Conservation (phyloP, 35 echinoderm and acorn worm genomes). For the Lytechinus variegatus region DNA sequence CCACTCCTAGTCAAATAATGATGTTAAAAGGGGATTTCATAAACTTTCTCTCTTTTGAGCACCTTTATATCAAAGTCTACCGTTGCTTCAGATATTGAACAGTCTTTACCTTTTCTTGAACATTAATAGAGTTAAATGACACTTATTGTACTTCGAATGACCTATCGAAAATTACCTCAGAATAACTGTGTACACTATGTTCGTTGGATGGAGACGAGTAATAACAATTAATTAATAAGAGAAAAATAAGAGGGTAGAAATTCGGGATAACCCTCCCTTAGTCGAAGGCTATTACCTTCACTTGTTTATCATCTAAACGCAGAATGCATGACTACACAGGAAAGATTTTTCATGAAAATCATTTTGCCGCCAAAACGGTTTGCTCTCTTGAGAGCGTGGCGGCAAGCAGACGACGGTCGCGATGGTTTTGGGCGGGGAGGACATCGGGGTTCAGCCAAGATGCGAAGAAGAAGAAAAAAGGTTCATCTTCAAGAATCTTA, state of each 20-base stretch:
- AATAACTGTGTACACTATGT: background rate
- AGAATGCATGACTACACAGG: conserved; percentile 14
- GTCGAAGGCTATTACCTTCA: conserved; percentile 20
- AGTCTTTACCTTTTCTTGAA: background rate
- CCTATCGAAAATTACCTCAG: background rate
- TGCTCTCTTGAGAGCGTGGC: background rate
- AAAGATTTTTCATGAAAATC: conserved; percentile 15
- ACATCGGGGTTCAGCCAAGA: background rate
- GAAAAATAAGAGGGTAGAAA: background rate
- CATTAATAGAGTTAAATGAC: background rate
- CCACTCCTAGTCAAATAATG: no score
- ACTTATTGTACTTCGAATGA: background rate
- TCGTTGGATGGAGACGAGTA: background rate
- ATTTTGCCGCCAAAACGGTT: conserved; percentile 27
- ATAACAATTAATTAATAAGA: background rate
- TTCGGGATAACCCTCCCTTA: background rate
- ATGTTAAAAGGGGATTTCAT: no score
- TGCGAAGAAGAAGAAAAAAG: no score
- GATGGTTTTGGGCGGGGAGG: conserved; percentile 25
- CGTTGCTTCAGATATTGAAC: no score
- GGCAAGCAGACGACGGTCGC: background rate
- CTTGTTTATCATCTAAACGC: background rate
- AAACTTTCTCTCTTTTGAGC: no score
- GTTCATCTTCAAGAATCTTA: no score
- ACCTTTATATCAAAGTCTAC: no score